Evolutionary conservation across 2,113 vertebrate species (phyloP).

Genomic region (Melanotaenia duboulayi): DNA sequence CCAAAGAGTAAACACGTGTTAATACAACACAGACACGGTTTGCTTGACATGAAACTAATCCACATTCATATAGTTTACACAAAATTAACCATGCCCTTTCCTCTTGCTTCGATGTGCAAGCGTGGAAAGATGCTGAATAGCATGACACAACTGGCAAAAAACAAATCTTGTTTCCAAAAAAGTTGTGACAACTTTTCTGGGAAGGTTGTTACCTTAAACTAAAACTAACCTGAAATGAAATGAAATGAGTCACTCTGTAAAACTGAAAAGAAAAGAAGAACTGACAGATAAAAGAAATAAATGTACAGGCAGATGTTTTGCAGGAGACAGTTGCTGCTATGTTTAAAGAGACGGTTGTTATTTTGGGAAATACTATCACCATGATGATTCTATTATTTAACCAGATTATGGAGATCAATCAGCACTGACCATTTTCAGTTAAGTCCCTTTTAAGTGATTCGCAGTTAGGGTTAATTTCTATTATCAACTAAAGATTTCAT

Average conservation of each 20-base stretch:
- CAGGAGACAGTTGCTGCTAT: constrained; percentile 46
- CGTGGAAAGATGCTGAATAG: not conserved
- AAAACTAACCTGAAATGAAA: not conserved
- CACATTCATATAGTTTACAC: not conserved
- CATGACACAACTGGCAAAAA: not conserved
- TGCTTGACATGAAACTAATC: constrained; percentile 20
- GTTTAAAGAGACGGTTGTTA: constrained; percentile 25
- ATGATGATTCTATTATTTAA: not conserved
- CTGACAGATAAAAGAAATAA: constrained; percentile 5
- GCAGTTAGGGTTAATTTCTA: too few species aligned
- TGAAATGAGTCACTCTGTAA: not conserved
- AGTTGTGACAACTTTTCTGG: not conserved
- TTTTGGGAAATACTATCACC: constrained; percentile 23
- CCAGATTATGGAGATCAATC: not conserved
- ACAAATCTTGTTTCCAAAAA: not conserved
- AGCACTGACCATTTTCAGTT: too few species aligned
- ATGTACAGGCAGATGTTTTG: constrained; percentile 40
- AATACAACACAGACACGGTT: constrained; percentile 10
- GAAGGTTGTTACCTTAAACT: not conserved
- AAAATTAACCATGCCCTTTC: not conserved
- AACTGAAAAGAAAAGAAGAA: constrained; percentile 3
- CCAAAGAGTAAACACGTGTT: constrained; percentile 7
- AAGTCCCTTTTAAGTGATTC: too few species aligned
- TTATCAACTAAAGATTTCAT: not conserved
- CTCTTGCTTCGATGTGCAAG: constrained; percentile 1